Conservation (phyloP, 2,113 vertebrate genomes). For the Poeciliopsis retropinna region DNA sequence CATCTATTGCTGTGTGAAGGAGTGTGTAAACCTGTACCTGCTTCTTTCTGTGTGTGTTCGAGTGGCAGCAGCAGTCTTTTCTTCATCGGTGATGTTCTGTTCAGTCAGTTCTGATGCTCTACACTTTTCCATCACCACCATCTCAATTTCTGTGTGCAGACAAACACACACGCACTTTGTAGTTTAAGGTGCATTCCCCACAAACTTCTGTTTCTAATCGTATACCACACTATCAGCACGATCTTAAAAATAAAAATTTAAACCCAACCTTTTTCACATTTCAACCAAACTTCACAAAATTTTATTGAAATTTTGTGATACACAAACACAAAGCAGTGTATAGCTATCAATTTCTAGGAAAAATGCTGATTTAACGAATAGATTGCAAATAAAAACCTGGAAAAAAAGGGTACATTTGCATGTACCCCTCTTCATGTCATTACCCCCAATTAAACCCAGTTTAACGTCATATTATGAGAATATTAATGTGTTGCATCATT, state of each 20-base stretch:
- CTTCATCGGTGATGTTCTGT: slow-evolving; percentile 97
- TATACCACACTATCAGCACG: not conserved
- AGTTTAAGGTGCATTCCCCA: not conserved
- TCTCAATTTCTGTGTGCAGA: slow-evolving; percentile 90
- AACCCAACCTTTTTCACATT: not conserved
- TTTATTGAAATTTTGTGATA: not conserved
- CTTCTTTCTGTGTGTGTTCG: slow-evolving; percentile 80
- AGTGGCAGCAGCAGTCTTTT: slow-evolving; percentile 91
- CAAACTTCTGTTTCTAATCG: not conserved
- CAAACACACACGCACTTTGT: slow-evolving; percentile 3
- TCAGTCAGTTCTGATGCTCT: slow-evolving; percentile 85
- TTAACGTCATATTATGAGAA: too few relatives aligned
- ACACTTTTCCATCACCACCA: slow-evolving; percentile 98
- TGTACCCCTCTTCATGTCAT: not conserved
- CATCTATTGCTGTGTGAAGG: not conserved
- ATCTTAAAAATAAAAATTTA: not conserved
- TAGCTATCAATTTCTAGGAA: not conserved
- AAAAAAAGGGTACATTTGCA: not conserved
- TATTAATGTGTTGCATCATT: too few relatives aligned
- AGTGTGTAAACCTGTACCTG: slow-evolving; percentile 79
- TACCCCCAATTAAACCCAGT: not conserved
- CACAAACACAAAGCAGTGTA: not conserved
- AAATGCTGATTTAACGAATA: not conserved
- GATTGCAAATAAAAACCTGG: not conserved
- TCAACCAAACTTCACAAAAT: too few relatives aligned